phyloP scores from a whole-genome alignment of 2,113 vertebrate species.

The Clarias magur region DNA sequence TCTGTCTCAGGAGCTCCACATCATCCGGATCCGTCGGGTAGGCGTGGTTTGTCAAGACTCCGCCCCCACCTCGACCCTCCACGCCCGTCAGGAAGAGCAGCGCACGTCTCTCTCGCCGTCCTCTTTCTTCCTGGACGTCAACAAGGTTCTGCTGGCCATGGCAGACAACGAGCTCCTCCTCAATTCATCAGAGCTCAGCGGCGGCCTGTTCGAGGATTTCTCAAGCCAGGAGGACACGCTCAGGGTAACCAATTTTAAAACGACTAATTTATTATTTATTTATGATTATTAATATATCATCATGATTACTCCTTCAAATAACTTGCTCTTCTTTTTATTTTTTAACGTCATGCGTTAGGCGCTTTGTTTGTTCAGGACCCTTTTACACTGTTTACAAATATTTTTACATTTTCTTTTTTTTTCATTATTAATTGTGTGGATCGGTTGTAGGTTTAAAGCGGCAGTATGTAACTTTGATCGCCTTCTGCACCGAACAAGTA shows the following conservation, averaged over 20 bases:
- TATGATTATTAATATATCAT: background rate
- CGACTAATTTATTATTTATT: background rate
- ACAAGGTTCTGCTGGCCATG: constrained; percentile 86
- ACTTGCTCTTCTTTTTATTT: too few species aligned
- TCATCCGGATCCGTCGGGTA: constrained; percentile 58
- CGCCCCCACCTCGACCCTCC: constrained; percentile 58
- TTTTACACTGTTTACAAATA: too few species aligned
- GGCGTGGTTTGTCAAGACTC: constrained; percentile 61
- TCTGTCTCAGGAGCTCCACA: constrained; percentile 70
- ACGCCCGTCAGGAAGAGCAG: constrained; percentile 54
- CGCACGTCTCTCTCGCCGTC: constrained; percentile 57
- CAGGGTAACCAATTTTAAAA: constrained; percentile 69
- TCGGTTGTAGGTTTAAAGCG: background rate
- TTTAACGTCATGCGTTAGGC: too few species aligned
- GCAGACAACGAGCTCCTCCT: constrained; percentile 88
- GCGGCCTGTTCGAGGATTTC: constrained; percentile 85
- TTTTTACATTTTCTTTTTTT: background rate
- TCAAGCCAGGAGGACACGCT: constrained; percentile 88
- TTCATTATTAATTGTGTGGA: background rate
- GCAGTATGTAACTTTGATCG: background rate
- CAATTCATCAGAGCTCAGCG: constrained; percentile 83
- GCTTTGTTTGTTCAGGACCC: background rate
- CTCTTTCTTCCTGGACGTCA: constrained; percentile 88
- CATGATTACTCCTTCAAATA: background rate
- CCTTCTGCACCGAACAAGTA: too few species aligned